A percentile compares a stretch with the other conserved stretches of the same genome.
Conservation (phyloP, 2,113 vertebrate genomes). For the Oncorhynchus clarkii region DNA sequence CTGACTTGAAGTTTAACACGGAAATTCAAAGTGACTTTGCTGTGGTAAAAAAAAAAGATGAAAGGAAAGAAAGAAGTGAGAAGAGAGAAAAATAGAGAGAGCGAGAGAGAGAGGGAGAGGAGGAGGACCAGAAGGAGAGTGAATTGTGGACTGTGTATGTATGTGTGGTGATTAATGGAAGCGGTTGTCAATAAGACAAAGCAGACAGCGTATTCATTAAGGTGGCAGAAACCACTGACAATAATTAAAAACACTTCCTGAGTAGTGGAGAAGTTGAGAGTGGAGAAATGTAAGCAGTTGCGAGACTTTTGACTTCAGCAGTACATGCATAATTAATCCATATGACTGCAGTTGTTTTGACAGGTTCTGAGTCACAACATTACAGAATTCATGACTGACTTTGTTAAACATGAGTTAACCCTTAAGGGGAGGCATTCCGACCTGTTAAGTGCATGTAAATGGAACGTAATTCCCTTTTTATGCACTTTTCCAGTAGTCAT, state of each 20-base stretch:
- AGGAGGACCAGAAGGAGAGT: slow-evolving; percentile 45
- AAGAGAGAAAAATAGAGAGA: slow-evolving; percentile 8
- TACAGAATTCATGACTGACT: neutral
- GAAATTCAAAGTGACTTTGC: neutral
- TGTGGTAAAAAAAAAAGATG: neutral
- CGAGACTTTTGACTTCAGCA: too few relatives aligned
- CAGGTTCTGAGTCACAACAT: neutral
- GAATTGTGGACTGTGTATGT: slow-evolving; percentile 17
- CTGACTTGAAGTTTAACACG: neutral
- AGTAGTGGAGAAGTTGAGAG: slow-evolving; percentile 13
- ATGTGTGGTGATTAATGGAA: slow-evolving; percentile 54
- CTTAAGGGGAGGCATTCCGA: too few relatives aligned
- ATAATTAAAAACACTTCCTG: slow-evolving; percentile 32
- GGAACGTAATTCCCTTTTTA: too few relatives aligned
- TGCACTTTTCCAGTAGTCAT: too few relatives aligned
- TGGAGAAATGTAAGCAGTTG: neutral
- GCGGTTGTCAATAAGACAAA: slow-evolving; percentile 52
- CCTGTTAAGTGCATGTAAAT: too few relatives aligned
- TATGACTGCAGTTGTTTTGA: neutral
- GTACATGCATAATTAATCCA: neutral
- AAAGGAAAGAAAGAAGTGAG: slow-evolving; percentile 10
- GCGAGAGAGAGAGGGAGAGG: slow-evolving; percentile 5
- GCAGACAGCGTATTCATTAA: slow-evolving; percentile 52
- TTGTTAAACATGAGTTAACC: too few relatives aligned
- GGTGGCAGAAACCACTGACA: slow-evolving; percentile 31